phyloP scores from a whole-genome alignment of 2,113 vertebrate species.

The Trematocara unimaculatum region DNA sequence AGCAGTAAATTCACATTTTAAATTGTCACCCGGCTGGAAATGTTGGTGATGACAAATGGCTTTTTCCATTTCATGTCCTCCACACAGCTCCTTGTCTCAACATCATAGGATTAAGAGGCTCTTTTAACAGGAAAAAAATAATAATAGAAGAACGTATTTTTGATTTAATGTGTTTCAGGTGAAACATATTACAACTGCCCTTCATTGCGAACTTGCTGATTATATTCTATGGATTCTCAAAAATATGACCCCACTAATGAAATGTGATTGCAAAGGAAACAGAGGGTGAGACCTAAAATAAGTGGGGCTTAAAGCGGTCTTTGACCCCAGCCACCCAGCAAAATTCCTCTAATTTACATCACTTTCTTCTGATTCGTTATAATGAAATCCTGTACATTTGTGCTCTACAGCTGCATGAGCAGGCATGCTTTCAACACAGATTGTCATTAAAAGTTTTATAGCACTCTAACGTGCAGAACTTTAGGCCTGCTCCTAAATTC shows the following conservation, averaged over 20 bases:
- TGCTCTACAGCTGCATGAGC: background rate
- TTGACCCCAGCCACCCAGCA: background rate
- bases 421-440: background rate
- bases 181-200: background rate
- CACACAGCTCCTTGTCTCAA: background rate
- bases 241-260: background rate
- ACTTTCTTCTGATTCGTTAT: background rate
- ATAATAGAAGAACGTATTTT: background rate
- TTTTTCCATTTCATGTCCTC: slow-evolving; percentile 19
- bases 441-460: background rate
- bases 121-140: background rate
- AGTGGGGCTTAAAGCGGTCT: background rate
- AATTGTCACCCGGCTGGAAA: background rate
- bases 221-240: background rate
- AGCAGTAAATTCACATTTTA: slow-evolving; percentile 16
- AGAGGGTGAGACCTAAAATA: background rate
- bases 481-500: background rate
- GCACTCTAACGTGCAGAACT: background rate
- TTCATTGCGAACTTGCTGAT: background rate
- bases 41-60: slow-evolving; percentile 1
- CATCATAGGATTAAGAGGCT: background rate
- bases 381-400: background rate
- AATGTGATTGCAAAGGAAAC: background rate
- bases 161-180: background rate
- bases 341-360: background rate